Evolutionary conservation across 2,113 vertebrate species (phyloP).

Genomic region (Mustela lutreola): DNA sequence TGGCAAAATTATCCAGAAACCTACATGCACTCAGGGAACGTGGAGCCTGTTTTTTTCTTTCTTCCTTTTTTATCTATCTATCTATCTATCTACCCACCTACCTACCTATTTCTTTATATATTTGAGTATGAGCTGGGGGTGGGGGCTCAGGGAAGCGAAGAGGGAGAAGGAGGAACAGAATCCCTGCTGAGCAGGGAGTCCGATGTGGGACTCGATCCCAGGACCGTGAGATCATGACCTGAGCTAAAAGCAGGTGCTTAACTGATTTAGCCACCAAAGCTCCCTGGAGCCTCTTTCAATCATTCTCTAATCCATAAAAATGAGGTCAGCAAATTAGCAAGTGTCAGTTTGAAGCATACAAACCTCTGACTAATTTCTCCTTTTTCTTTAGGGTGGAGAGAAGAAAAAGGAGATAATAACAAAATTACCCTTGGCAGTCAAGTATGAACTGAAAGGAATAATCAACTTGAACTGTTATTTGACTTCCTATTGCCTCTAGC

Average conservation of each 20-base stretch:
- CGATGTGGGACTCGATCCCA: not conserved
- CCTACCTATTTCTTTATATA: not conserved
- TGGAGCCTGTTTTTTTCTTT: not conserved
- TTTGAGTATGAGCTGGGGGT: not conserved
- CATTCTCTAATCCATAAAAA: slow-evolving; percentile 31
- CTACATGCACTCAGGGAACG: not conserved
- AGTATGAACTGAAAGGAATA: slow-evolving; percentile 64
- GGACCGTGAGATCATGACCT: not conserved
- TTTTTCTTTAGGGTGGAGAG: slow-evolving; percentile 66
- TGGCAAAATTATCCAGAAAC: slow-evolving; percentile 38
- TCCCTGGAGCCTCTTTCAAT: not conserved
- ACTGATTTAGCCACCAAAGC: not conserved
- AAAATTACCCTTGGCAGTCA: slow-evolving; percentile 59
- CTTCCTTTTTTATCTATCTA: not conserved
- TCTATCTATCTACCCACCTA: too few species aligned
- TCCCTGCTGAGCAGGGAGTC: not conserved
- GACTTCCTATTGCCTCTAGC: slow-evolving; percentile 52
- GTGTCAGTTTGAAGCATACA: not conserved
- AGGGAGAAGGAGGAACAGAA: not conserved
- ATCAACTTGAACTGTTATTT: slow-evolving; percentile 45
- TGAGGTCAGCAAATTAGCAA: slow-evolving; percentile 47
- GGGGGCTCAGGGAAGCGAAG: not conserved
- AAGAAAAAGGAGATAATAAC: slow-evolving; percentile 31
- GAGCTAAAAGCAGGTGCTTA: not conserved
- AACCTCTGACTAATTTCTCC: slow-evolving; percentile 41